Percentiles rank a stretch among this genome's conserved stretches.
Conservation (phyloP, 1,140 invertebrate genomes). For the Rhizoglyphus robini region DNA sequence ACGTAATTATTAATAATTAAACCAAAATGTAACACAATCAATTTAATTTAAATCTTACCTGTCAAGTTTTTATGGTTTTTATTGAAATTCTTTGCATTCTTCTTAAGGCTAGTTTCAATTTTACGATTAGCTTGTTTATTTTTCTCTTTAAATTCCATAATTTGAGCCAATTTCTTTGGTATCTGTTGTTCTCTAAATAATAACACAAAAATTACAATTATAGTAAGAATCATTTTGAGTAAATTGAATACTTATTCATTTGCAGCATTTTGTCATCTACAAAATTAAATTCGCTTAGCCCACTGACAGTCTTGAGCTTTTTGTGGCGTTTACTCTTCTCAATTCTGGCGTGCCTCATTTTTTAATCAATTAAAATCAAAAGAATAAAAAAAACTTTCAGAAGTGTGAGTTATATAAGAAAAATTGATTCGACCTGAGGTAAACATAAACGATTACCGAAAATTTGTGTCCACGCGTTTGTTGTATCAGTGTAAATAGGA, state of each 20-base stretch:
- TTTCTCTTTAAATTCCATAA: neutral
- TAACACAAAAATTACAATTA: neutral
- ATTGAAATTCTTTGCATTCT: neutral
- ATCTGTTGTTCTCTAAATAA: neutral
- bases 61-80: neutral
- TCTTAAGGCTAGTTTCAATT: neutral
- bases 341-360: neutral
- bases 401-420: neutral
- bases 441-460: too few species aligned
- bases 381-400: neutral
- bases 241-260: neutral
- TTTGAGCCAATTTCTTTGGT: neutral
- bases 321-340: slow-evolving; percentile 3
- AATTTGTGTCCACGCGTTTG: neutral
- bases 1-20: neutral
- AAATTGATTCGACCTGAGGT: too few species aligned
- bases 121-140: neutral
- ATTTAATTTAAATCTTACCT: neutral
- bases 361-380: neutral
- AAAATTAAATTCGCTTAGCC: neutral
- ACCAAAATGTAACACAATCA: too few species aligned
- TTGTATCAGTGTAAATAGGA: neutral
- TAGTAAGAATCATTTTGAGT: neutral
- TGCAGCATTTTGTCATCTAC: neutral
- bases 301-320: neutral